phyloP scores from a whole-genome alignment of 2,113 vertebrate species.

The Helogale parvula region DNA sequence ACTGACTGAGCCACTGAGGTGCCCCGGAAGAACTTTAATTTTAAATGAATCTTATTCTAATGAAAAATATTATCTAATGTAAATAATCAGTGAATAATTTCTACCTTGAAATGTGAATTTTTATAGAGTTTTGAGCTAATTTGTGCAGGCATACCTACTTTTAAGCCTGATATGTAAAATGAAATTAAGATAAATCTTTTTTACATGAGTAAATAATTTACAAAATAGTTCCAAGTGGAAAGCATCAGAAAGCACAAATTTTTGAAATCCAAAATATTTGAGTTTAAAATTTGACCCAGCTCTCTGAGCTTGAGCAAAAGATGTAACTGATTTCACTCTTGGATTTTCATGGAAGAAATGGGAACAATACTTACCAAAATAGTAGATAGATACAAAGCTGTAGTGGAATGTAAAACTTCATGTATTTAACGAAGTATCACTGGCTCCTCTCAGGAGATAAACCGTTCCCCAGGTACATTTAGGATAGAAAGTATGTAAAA shows the following conservation, averaged over 20 bases:
- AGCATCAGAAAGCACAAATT: background rate
- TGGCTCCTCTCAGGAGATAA: background rate
- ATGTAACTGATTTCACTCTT: background rate
- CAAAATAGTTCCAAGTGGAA: background rate
- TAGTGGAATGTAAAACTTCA: background rate
- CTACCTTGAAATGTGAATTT: constrained; percentile 8
- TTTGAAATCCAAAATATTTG: background rate
- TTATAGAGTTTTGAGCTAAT: background rate
- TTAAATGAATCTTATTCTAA: background rate
- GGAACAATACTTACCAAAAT: background rate
- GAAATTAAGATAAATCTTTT: background rate
- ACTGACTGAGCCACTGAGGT: too few relatives aligned
- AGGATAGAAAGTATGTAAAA: background rate
- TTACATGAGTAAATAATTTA: background rate
- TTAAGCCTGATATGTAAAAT: background rate
- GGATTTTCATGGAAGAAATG: background rate
- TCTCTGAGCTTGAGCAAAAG: background rate
- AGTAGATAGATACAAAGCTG: background rate
- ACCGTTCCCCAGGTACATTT: background rate
- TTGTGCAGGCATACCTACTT: background rate
- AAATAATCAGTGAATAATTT: constrained; percentile 35
- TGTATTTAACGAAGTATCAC: background rate
- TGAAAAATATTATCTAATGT: background rate
- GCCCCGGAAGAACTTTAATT: background rate
- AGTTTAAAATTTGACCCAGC: background rate